Evolutionary conservation across 1,140 invertebrate genomes (phyloP), one percentile per base, ranked within the genome.

Genomic region (Mesaphorura yosii): DNA sequence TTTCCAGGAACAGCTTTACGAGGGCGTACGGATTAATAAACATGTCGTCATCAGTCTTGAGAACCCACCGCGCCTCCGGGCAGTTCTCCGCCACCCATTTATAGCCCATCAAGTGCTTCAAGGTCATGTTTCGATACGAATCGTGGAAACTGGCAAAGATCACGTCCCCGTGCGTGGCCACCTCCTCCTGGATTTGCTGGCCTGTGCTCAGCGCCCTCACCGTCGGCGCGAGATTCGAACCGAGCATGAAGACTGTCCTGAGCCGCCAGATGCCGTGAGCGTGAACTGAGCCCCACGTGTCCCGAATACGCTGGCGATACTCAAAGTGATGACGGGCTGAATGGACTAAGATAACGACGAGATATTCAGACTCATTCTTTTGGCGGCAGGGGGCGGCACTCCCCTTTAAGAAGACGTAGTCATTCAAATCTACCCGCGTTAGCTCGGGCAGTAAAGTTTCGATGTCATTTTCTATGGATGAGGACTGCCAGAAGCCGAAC

Each of bases 21-120:
- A 88, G 67, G 27, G 73, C 74, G 52, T 76, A 73, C 38, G 78
- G 76, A 68, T 86, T 80, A 40, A 86, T 81, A 66, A 84, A 83
- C 38, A 86, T 77, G 69, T 87, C 83, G 64, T 87, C 84, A 65
- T 87, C 84, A 64, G 79, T 77, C 68, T 87, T 87, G 58, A 87
- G 72, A 58, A 86, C 68, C 68, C 82, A 84, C 64, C 78, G 79
- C 29, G 80, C 82, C 58, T 75, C 71, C 54, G 62, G 56, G 66
- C 71, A 79, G 68, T 80, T 76, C 64, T 80, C 78, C 5, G 77
- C 73, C 39, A 79, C 76, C 81, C 85, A 91, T 66, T 86, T 85
- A n/a, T 90, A 74, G 1, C 76, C 80, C 78, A 86, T 84, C 4
- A 84, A 78, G 68, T 87, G 84, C 68, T 91, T 91, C 64, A 88